Evolutionary conservation across 2,113 vertebrate genomes (phyloP).

Genomic region (zebrafish (Danio rerio)): GRCz12tu NC_133197.1:34185501-34186000

Average conservation of each 20-base stretch:
- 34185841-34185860: constrained; percentile 84
- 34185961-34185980: constrained; percentile 89
- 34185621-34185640: constrained; percentile 96
- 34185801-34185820: constrained; percentile 86
- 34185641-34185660: constrained; percentile 88
- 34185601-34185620: constrained; percentile 94
- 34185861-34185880: constrained; percentile 89
- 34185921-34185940: constrained; percentile 69
- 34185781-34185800: constrained; percentile 90
- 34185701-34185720: constrained; percentile 84
- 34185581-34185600: constrained; percentile 97
- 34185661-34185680: constrained; percentile 93
- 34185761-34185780: constrained; percentile 86
- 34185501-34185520: constrained; percentile 88
- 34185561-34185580: constrained; percentile 95
- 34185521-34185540: constrained; percentile 97
- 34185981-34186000: constrained; percentile 68
- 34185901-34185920: constrained; percentile 83
- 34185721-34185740: constrained; percentile 80
- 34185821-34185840: constrained; percentile 82
- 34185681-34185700: constrained; percentile 91
- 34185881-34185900: constrained; percentile 84
- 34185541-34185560: constrained; percentile 97
- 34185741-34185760: constrained; percentile 85
- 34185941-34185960: constrained; percentile 83